Evolutionary conservation across 2,113 vertebrate genomes (phyloP), one percentile per base, ranked within the genome.

Genomic region (Notothenia rossii): DNA sequence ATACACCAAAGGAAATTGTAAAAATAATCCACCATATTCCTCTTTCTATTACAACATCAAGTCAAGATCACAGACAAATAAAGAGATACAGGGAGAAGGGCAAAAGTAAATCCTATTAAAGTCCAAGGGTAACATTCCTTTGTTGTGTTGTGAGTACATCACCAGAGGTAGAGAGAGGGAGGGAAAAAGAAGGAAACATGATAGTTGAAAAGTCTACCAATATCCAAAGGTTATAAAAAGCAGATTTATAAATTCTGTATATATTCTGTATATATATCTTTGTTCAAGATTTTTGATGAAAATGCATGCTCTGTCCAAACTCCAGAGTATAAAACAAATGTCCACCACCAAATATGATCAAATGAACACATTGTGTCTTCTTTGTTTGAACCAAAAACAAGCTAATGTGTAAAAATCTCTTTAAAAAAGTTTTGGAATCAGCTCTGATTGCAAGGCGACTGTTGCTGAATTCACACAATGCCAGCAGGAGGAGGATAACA

Each of bases 101-200:
- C 22, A 15, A 18, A 59, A 58, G 29, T 20, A 36, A 60, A 77
- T 49, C 40, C 62, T 29, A 25, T 67, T 72, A 40, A 67, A 40
- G 8, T 25, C 53, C 53, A 60, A 53, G 11, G 40, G 5, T 2
- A 40, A 60, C 36, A 48, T 72, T 61, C 15, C 14, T 43, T 48
- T 56, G 25, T 50, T 29, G 62, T 50, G 12, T 56, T 18, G 7
- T 48, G 66, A 53, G 54, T 7, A n/a, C 25, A 54, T 61, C 33
- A 33, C 2, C 22, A 50, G 53, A 33, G 11, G 22, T 25, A 53
- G 29, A 20, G 3, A 48, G 4, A 20, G 13, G 36, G 5, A 45
- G 3, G 20, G 7, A 7, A 25, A 58, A 54, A 53, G 11, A 53
- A 10, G 14, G 20, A 15, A 48, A 66, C 8, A 40, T 40, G 36